Evolutionary conservation across 2,113 vertebrate species (phyloP).

Genomic region (Choloepus hoffmanni): DNA sequence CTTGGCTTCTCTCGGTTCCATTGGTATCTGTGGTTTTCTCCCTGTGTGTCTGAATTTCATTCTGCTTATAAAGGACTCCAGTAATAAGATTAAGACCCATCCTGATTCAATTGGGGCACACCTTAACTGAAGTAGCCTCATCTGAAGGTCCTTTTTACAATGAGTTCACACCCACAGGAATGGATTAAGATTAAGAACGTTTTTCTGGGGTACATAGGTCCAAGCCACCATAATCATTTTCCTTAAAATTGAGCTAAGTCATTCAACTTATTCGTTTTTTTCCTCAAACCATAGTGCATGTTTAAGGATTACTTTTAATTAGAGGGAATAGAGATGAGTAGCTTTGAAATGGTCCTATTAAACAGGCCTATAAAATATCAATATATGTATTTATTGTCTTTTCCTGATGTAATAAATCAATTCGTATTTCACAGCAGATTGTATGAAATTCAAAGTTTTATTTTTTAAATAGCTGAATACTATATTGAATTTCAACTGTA

Average conservation of each 20-base stretch:
- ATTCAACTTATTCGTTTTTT: not conserved
- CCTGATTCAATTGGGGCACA: too few species aligned
- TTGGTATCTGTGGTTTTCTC: too few species aligned
- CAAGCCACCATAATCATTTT: not conserved
- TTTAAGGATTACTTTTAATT: constrained; percentile 17
- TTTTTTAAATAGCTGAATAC: not conserved
- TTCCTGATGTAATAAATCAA: not conserved
- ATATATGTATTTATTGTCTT: not conserved
- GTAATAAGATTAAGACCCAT: too few species aligned
- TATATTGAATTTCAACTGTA: not conserved
- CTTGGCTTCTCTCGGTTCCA: too few species aligned
- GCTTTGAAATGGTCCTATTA: not conserved
- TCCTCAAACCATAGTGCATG: not conserved
- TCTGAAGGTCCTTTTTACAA: too few species aligned
- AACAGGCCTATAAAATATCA: not conserved
- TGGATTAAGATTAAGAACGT: too few species aligned
- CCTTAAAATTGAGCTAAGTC: not conserved
- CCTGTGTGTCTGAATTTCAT: too few species aligned
- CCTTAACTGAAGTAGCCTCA: too few species aligned
- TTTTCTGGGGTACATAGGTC: too few species aligned
- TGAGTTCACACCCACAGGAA: too few species aligned
- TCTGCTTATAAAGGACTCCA: too few species aligned
- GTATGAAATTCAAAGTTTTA: not conserved
- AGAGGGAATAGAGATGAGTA: not conserved
- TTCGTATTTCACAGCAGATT: not conserved